A percentile compares a stretch with the other conserved stretches of the same genome.
Evolutionary conservation across 35 echinoderm and acorn worm species (phyloP).

Genomic region (Chiridota heheva): DNA sequence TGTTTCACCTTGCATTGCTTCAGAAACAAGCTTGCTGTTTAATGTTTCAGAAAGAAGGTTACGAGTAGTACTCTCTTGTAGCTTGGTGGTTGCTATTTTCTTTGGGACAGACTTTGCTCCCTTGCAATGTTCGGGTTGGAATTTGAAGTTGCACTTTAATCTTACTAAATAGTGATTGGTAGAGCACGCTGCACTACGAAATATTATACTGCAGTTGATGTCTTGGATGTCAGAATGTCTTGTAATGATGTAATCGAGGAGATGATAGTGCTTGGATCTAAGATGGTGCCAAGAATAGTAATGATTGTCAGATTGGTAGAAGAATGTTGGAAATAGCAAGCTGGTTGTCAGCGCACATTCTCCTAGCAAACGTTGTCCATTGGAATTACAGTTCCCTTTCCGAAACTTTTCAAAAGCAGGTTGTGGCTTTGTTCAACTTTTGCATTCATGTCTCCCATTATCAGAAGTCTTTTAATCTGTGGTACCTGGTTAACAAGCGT

Average conservation of each 20-base stretch:
- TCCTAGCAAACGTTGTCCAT: constrained; percentile 55
- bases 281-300: constrained; percentile 65
- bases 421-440: not conserved
- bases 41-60: not conserved
- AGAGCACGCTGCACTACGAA: constrained; percentile 42
- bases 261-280: constrained; percentile 56
- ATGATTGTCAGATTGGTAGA: constrained; percentile 44
- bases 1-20: not conserved
- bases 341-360: constrained; percentile 38
- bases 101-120: constrained; percentile 24
- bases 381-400: constrained; percentile 44
- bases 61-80: not conserved
- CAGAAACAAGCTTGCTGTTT: not conserved
- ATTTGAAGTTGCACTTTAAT: constrained; percentile 15
- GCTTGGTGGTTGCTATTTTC: not conserved
- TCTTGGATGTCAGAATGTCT: constrained; percentile 16
- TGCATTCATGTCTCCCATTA: constrained; percentile 38
- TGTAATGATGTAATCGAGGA: constrained; percentile 72
- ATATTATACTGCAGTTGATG: constrained; percentile 22
- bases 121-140: constrained; percentile 12
- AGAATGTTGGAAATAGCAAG: constrained; percentile 55
- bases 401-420: constrained; percentile 32
- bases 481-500: not conserved
- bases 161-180: constrained; percentile 54
- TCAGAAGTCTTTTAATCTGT: not conserved